Base-by-base conservation (phyloP, 1,140 invertebrate species). In the Dendrolimus punctatus region DNA sequence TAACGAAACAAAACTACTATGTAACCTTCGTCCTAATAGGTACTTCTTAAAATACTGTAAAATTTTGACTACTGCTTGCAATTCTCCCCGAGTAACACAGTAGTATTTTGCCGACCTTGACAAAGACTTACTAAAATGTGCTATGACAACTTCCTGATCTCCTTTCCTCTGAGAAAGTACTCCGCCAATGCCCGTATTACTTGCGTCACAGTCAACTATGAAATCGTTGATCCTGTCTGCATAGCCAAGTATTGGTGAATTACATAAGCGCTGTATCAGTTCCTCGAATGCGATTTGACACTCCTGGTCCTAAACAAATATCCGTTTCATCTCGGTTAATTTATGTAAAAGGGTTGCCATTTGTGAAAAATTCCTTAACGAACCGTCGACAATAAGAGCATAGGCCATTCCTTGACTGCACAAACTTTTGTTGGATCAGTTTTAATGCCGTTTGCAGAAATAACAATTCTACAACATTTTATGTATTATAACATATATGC, bases 331-430 rank as follows among this genome's bases (percentile, higher is more conserved):
- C 63, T 76, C 39, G 70, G 55, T 36, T 50, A 60, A 9, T 47
- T 45, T 70, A 64, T 66, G 70, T 58, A 51, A 55, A 5, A 48
- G 60, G 6, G 53, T 55, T 1, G 75, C 56, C 41, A 75, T 62
- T 0, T 57, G 47, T 0, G 80, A 49, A 58, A 76, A 84, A 8
- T 60, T 55, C 39, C 54, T n/a, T 47, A 5, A 76, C 66, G 57
- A 77, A 80, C 10, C 64, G 61, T 8, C 76, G 51, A 45, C 76
- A 76, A 48, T 78, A 75, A 0, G 53, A 59, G 47, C 42, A 66
- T 49, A 10, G 62, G 60, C 45, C 64, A 71, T 39, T 74, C 55
- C 50, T 56, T 8, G 8, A 60, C 49, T 6, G 49, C 49, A 39
- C 8, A 8, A 5, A 56, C 10, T 41, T 60, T 60, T 8, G 45